Evolutionary conservation across 2,888 invertebrate species (phyloP), one percentile per base, ranked within the genome.

Genomic region (Lepidocyrtinus sp.): DNA sequence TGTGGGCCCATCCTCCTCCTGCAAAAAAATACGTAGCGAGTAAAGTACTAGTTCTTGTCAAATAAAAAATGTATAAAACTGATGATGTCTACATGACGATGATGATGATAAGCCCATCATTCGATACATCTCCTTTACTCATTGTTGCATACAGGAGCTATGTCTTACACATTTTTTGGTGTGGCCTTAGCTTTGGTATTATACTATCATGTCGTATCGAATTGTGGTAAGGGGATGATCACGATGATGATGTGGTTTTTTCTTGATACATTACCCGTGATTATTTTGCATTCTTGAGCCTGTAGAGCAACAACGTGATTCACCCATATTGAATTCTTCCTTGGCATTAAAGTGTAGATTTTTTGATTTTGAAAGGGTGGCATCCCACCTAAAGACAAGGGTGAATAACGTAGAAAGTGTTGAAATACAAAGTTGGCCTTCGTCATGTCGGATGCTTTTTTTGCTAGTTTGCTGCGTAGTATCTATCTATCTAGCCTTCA

Each of bases 1-100:
- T 70, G 36, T 17, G 67, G 62, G 78, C 73, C 72, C 78, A 73
- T 78, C 78, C 78, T 78, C 78, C 78, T 46, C 61, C 45, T 25
- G 64, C 64, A 59, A 68, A 21, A 62, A 59, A n/a, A n/a, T n/a
- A 7, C 12, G 63, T 1, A 71, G 71, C 62, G 46, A 72, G 72
- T 74, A 74, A 55, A 65, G 65, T 63, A 65, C 64, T 36, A 36
- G 36, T 78, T 78, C 63, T 72, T 73, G 72, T 73, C 72, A 78
- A 68, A 36, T 36, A 78, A 71, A 27, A 61, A 71, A 62, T 62
- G 62, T n/a, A 62, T 36, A 36, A 36, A 36, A 36, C n/a, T n/a
- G n/a, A n/a, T n/a, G 12, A 36, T 36, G 59, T 69, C 26, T 26
- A 69, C 36, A 70, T 70, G 59, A 59, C 50, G 71, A 61, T 71